A percentile compares a stretch with the other conserved stretches of the same genome.
Evolutionary conservation across 2,113 vertebrate genomes (phyloP).

Genomic region (Lipophrys pholis): DNA sequence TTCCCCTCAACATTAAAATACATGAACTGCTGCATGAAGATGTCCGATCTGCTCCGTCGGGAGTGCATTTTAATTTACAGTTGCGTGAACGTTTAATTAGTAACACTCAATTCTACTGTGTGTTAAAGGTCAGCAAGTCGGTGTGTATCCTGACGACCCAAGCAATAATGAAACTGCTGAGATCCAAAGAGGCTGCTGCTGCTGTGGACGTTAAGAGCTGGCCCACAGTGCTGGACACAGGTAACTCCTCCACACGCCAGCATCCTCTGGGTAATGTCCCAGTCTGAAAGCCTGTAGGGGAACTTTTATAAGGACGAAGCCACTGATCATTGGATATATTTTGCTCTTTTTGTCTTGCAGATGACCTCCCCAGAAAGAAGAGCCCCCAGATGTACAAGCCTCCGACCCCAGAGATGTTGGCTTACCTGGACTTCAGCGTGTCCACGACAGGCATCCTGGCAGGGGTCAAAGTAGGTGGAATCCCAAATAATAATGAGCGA

Average conservation of each 20-base stretch:
- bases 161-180: slow-evolving; percentile 94
- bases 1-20: too few relatives aligned
- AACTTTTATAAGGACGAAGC: background rate
- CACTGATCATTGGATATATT: background rate
- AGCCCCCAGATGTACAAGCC: slow-evolving; percentile 89
- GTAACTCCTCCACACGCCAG: slow-evolving; percentile 65
- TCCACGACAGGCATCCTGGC: slow-evolving; percentile 97
- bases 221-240: slow-evolving; percentile 95
- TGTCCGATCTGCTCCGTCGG: background rate
- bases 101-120: slow-evolving; percentile 23
- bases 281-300: background rate
- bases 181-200: slow-evolving; percentile 93
- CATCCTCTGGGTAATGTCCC: background rate
- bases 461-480: slow-evolving; percentile 91
- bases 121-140: slow-evolving; percentile 93
- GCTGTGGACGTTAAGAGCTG: slow-evolving; percentile 93
- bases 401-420: slow-evolving; percentile 90
- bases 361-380: slow-evolving; percentile 96
- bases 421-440: slow-evolving; percentile 97
- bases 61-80: background rate
- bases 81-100: background rate
- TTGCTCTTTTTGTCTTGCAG: slow-evolving; percentile 67
- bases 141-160: slow-evolving; percentile 95
- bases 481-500: background rate
- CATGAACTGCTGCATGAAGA: background rate